Evolutionary conservation across 2,888 invertebrate species (phyloP), one percentile per base, ranked within the genome.

Genomic region (Ametastegia equiseti): DNA sequence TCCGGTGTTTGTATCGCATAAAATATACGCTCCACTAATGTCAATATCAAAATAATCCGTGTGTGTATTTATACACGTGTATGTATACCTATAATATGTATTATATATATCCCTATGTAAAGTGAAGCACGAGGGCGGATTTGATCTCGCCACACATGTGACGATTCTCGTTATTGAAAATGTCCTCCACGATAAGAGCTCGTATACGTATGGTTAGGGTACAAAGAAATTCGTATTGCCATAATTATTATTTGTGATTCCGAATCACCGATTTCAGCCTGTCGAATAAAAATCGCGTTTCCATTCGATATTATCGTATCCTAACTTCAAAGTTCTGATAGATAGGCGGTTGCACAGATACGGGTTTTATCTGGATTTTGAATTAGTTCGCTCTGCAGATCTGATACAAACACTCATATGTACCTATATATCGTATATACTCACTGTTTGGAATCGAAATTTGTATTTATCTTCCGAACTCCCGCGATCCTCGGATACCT

Each of bases 291-390:
- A 67, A 39, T 67, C 23, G 19, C 36, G 67, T 42, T 67, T 67
- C 60, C 27, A 36, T 39, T 67, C 23, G 39, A 39, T 67, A 67
- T 39, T 23, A 42, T 42, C 23, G 9, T 19, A 67, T 67, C 9
- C 9, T 54, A 67, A 11, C 39, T 42, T 36, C 19, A 39, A 39
- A 67, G 33, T 67, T 67, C 65, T 39, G 36, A 39, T 67, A 19
- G 33, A 36, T 67, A 39, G n/a, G n/a, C 65, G 39, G 60, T 67
- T 11, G 19, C 2, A 23, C 11, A 54, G n/a, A 15, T 67, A 39
- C 39, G 11, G 67, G 36, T 67, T 67, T 67, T 23, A 67, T 67
- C 39, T 67, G 11, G 19, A 65, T 65, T 65, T 36, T n/a, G 63
- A n/a, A 33, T 65, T 15, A 65, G 30, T 65, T 33, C 15, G 54